Percentiles rank a stretch among this genome's conserved stretches.
These are phyloP conservation scores for Corapipo altera DNA, from an alignment of 2,113 vertebrate genomes.

Conservation along the genomic window DNA sequence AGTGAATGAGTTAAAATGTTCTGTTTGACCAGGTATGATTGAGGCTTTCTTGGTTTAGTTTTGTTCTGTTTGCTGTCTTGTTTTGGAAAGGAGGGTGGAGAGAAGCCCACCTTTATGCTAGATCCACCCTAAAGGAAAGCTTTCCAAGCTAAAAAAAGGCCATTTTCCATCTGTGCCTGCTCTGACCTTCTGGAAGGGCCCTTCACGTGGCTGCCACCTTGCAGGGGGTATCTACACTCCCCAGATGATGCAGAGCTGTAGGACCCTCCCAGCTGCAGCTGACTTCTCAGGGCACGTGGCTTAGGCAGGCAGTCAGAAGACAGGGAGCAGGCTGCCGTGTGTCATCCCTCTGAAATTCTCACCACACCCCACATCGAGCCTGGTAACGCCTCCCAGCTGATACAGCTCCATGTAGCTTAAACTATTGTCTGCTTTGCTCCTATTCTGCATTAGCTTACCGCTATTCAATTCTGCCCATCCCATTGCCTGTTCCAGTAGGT, in stretches of 20 bases:
- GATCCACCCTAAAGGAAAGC: neutral
- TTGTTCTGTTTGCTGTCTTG: neutral
- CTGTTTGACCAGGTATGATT: neutral
- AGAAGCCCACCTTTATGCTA: neutral
- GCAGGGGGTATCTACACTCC: neutral
- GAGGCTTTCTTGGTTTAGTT: neutral
- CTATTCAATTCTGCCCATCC: neutral
- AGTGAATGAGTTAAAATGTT: neutral
- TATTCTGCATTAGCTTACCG: neutral
- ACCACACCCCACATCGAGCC: neutral
- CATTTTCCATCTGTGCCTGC: neutral
- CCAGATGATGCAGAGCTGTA: fast-evolving
- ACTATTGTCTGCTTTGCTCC: neutral
- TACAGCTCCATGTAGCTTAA: neutral
- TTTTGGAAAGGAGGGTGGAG: neutral
- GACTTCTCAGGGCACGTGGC: fast-evolving
- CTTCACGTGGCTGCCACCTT: neutral
- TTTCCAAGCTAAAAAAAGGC: neutral
- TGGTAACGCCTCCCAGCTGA: neutral
- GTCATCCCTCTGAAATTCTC: neutral
- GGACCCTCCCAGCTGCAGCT: neutral
- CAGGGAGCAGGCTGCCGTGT: neutral
- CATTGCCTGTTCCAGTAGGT: neutral
- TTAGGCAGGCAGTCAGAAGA: neutral
- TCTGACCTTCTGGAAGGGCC: neutral